phyloP scores from a whole-genome alignment of 1,140 invertebrate genomes.

The Papilio xuthus region DNA sequence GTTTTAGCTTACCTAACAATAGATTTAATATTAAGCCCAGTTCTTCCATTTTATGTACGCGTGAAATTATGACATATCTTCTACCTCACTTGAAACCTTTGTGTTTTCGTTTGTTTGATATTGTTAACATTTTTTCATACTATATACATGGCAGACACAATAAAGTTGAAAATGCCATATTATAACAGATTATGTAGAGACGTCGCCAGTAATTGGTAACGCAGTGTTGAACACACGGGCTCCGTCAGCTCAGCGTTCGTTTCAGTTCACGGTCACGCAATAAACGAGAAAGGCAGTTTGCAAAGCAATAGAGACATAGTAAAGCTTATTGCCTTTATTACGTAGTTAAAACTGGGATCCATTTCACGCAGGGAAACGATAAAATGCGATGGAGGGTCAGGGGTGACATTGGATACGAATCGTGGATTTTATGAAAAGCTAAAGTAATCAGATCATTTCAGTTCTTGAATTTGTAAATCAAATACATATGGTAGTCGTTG shows the following conservation, averaged over 20 bases:
- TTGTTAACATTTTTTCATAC: not conserved
- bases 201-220: conserved; percentile 11
- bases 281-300: conserved; percentile 26
- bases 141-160: not conserved
- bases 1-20: too few species aligned
- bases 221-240: not conserved
- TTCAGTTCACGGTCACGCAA: conserved; percentile 25
- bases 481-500: not conserved
- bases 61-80: too few species aligned
- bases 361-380: conserved; percentile 24
- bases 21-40: not conserved
- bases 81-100: not conserved
- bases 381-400: not conserved
- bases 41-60: not conserved
- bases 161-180: not conserved
- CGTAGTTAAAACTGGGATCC: conserved; percentile 7
- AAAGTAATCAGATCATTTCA: not conserved
- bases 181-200: not conserved
- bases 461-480: not conserved
- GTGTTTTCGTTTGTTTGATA: not conserved
- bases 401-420: not conserved
- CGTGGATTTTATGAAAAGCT: not conserved
- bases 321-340: conserved; percentile 13
- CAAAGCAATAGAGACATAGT: conserved; percentile 22
- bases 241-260: not conserved